These are phyloP conservation scores for Macrochelys suwanniensis DNA, from an alignment of 2,797 vertebrate species.

Conservation along the genomic window DNA sequence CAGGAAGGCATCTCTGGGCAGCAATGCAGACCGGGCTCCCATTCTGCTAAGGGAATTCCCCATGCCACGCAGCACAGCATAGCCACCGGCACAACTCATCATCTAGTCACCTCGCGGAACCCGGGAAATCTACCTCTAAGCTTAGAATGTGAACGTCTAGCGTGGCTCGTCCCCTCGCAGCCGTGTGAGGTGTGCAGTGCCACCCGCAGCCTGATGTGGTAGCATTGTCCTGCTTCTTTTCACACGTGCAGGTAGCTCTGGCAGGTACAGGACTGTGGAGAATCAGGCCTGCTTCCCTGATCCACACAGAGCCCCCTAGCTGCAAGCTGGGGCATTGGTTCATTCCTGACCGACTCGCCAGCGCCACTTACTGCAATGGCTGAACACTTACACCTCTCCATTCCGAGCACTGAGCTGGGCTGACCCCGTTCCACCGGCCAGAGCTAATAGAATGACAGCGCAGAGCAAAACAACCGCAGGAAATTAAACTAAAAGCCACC, in stretches of 20 bases:
- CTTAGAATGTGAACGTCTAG: neutral
- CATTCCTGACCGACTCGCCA: neutral
- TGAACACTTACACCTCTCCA: neutral
- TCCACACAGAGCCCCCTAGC: neutral
- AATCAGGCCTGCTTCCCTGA: neutral
- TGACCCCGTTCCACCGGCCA: neutral
- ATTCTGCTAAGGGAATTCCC: neutral
- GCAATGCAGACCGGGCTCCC: neutral
- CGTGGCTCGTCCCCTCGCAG: neutral
- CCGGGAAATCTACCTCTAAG: neutral
- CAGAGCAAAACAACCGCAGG: neutral
- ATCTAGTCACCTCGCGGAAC: neutral
- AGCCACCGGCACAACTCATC: neutral
- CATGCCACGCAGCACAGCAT: neutral
- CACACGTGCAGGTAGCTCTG: neutral
- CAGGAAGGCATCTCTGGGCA: too few relatives aligned
- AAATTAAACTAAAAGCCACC: too few relatives aligned
- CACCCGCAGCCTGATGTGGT: neutral
- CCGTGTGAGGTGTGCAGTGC: neutral
- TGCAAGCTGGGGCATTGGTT: neutral
- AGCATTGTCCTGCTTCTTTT: neutral
- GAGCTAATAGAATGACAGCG: neutral
- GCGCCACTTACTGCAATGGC: too few relatives aligned
- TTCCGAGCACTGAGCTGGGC: neutral
- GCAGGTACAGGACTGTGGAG: neutral